Conservation (phyloP, 2,113 vertebrate species). For the Lipophrys pholis region DNA sequence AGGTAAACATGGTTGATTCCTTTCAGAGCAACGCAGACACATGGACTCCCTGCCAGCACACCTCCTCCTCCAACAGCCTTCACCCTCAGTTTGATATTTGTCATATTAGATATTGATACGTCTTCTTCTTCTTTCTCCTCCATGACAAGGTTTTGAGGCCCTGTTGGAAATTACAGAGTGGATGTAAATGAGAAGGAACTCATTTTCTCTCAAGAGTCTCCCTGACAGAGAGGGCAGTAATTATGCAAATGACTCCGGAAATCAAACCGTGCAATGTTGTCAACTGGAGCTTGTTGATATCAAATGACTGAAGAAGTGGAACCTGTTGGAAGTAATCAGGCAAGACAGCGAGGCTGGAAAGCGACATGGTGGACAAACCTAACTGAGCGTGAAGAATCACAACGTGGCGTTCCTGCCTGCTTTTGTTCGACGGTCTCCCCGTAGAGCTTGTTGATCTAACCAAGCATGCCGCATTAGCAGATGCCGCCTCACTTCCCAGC, state of each 20-base stretch:
- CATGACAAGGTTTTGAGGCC: background rate
- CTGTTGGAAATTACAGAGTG: background rate
- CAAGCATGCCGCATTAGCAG: too few relatives aligned
- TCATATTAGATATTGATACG: too few relatives aligned
- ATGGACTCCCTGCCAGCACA: background rate
- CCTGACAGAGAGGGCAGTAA: background rate
- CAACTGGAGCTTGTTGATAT: conserved; percentile 49
- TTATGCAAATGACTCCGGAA: conserved; percentile 18
- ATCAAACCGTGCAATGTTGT: too few relatives aligned
- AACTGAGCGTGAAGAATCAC: conserved; percentile 59
- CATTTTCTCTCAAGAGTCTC: background rate
- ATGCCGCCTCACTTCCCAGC: too few relatives aligned
- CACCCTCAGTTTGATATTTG: too few relatives aligned
- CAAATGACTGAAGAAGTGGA: conserved; percentile 48
- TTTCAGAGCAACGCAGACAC: too few relatives aligned
- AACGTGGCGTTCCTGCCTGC: background rate
- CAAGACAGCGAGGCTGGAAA: conserved; percentile 34
- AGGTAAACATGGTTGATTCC: background rate
- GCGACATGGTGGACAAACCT: conserved; percentile 57
- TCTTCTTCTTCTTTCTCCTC: background rate
- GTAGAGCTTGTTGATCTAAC: conserved; percentile 12
- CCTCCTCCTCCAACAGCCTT: background rate
- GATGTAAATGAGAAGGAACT: background rate
- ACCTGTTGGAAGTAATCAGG: conserved; percentile 69
- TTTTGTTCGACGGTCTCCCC: conserved; percentile 36